Conservation (phyloP, 2,113 vertebrate species). For the Paradisaea rubra region DNA sequence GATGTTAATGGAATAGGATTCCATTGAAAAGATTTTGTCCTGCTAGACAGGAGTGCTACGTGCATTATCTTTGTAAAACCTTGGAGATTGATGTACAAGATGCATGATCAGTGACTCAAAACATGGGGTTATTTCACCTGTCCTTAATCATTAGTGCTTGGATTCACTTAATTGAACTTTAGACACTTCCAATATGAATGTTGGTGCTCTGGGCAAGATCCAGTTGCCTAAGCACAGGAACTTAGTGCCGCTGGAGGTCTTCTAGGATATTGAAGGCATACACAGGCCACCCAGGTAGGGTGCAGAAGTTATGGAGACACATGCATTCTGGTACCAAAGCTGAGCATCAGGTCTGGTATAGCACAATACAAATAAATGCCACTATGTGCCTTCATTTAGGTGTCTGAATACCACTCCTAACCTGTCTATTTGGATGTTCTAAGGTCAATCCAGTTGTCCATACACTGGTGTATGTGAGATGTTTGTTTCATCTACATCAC, state of each 20-base stretch:
- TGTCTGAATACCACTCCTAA: not conserved
- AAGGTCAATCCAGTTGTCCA: not conserved
- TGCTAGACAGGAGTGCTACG: not conserved
- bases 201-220: not conserved
- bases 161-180: not conserved
- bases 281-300: not conserved
- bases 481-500: not conserved
- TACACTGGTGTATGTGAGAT: not conserved
- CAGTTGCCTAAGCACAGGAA: not conserved
- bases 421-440: not conserved
- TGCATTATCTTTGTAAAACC: not conserved
- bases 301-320: not conserved
- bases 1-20: not conserved
- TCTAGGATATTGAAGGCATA: not conserved
- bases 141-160: not conserved
- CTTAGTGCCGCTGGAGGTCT: not conserved
- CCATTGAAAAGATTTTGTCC: not conserved
- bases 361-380: not conserved
- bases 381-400: not conserved
- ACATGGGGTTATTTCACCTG: conserved; percentile 5
- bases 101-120: conserved; percentile 6
- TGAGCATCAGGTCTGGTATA: not conserved
- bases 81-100: not conserved
- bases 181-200: not conserved
- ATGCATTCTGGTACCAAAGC: not conserved